Base-by-base conservation (phyloP, 2,113 vertebrate species). In the Uria aalge region DNA sequence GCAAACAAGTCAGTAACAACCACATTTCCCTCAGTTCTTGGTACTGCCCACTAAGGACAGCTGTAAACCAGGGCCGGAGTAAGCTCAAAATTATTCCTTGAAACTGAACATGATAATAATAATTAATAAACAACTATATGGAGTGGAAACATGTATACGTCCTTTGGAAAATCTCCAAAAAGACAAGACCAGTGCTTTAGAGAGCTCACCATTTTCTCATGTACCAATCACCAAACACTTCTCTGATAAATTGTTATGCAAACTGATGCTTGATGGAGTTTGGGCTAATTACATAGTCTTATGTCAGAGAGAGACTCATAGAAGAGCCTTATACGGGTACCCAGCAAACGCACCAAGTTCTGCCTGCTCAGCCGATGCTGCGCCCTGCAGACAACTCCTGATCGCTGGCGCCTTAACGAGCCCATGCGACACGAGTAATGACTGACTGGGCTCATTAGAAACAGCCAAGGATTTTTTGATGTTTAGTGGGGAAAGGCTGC, bases 281-380 rank as follows among this genome's bases (percentile, higher is more conserved):
- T 71, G 62, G 79, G 63, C 53, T 48, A 85, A 91, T 90, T 69
- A 57, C 90, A 91, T 22, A 94, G 85, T 57, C 71, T 69, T 73
- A 73, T 90, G 92, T 92, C 81, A 92, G 90, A 92, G 67, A 62
- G 48, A 68, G 91, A 56, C 87, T 96, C 67, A 50, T 10, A 68
- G 78, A 45, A 57, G 57, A 73, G 66, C 81, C 91, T 95, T 95
- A 90, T 84, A 94, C 48, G 86, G 86, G 84, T 83, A 94, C 67
- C 29, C 30, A 88, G 41, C 63, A 80, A 90, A 66, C 0, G 24
- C 68, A 75, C 30, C 13, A 21, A 66, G 64, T 22, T n/a, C 67
- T 47, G 76, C 68, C 40, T 22, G 92, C 45, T 40, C 59, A 5
- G 41, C 19, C 5, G 34, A 8, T 43, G 92, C 63, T 29, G 41